phyloP scores from a whole-genome alignment of 2,888 invertebrate species.

The Epinotia nisella region DNA sequence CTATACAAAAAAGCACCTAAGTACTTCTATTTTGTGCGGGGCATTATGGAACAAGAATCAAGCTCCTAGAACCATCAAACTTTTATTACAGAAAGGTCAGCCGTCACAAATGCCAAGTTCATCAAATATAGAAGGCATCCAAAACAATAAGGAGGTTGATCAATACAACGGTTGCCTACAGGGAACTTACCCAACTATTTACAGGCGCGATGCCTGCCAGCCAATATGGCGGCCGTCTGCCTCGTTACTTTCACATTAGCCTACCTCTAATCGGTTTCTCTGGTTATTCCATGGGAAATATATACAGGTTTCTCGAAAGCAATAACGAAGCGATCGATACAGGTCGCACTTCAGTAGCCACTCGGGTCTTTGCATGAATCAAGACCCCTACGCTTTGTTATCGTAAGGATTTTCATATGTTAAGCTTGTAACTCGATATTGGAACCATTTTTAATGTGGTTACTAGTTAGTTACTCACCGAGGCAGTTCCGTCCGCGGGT shows the following conservation, averaged over 20 bases:
- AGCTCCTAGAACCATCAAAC: slow-evolving; percentile 23
- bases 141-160: slow-evolving; percentile 64
- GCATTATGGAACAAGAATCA: not conserved
- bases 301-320: slow-evolving; percentile 63
- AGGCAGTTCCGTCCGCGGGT: slow-evolving; percentile 61
- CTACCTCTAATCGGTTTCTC: slow-evolving; percentile 46
- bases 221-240: slow-evolving; percentile 47
- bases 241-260: slow-evolving; percentile 56
- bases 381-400: slow-evolving; percentile 46
- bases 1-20: not conserved
- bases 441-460: not conserved
- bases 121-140: slow-evolving; percentile 53
- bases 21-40: not conserved
- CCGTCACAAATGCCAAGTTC: slow-evolving; percentile 51
- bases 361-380: slow-evolving; percentile 10
- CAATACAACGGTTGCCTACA: slow-evolving; percentile 61
- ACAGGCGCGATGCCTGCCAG: slow-evolving; percentile 56
- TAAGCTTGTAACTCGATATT: not conserved
- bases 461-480: slow-evolving; percentile 66
- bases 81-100: slow-evolving; percentile 50
- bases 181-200: slow-evolving; percentile 46
- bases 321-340: slow-evolving; percentile 74
- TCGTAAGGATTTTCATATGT: slow-evolving; percentile 19
- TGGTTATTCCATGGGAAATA: slow-evolving; percentile 52
- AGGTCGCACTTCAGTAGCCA: slow-evolving; percentile 50